Evolutionary conservation across 2,888 invertebrate genomes (phyloP).

Genomic region (Andrena hattorfiana): DNA sequence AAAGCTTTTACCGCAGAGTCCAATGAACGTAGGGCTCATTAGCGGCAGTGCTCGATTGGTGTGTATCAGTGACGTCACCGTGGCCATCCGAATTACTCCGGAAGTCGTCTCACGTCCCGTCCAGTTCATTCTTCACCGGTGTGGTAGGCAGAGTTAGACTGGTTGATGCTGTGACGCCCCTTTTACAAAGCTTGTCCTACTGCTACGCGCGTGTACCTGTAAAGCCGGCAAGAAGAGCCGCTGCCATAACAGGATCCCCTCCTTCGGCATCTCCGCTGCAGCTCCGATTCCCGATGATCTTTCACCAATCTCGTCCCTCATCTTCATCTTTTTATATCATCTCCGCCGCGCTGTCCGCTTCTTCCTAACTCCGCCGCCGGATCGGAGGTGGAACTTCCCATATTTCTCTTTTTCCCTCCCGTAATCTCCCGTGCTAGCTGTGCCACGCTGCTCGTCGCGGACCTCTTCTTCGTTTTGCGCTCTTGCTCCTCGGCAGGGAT

Average conservation of each 20-base stretch:
- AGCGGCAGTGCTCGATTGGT: slow-evolving; percentile 15
- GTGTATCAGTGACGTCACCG: slow-evolving; percentile 59
- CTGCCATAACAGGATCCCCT: slow-evolving; percentile 76
- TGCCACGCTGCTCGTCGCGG: slow-evolving; percentile 5
- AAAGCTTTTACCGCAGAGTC: not conserved
- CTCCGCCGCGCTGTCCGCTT: slow-evolving; percentile 40
- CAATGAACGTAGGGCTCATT: slow-evolving; percentile 22
- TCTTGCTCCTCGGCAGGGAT: not conserved
- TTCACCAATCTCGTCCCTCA: slow-evolving; percentile 66
- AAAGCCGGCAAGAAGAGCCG: slow-evolving; percentile 68
- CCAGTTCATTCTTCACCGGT: slow-evolving; percentile 74
- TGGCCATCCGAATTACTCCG: slow-evolving; percentile 53
- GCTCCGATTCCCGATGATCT: slow-evolving; percentile 67
- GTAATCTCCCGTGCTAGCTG: slow-evolving; percentile 1
- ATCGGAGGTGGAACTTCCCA: not conserved
- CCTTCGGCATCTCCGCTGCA: slow-evolving; percentile 70
- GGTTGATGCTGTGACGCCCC: slow-evolving; percentile 63
- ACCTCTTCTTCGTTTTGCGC: slow-evolving; percentile 8
- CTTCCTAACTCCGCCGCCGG: slow-evolving; percentile 17
- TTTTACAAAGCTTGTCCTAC: slow-evolving; percentile 65
- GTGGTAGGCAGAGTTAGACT: slow-evolving; percentile 69
- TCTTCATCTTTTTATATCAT: slow-evolving; percentile 64
- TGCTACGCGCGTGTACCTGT: slow-evolving; percentile 57
- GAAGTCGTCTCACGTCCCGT: slow-evolving; percentile 75
- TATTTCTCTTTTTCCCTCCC: slow-evolving; percentile 12